Evolutionary conservation across 2,113 vertebrate species (phyloP), one percentile per base, ranked within the genome.

Genomic region (Leptosomus discolor): DNA sequence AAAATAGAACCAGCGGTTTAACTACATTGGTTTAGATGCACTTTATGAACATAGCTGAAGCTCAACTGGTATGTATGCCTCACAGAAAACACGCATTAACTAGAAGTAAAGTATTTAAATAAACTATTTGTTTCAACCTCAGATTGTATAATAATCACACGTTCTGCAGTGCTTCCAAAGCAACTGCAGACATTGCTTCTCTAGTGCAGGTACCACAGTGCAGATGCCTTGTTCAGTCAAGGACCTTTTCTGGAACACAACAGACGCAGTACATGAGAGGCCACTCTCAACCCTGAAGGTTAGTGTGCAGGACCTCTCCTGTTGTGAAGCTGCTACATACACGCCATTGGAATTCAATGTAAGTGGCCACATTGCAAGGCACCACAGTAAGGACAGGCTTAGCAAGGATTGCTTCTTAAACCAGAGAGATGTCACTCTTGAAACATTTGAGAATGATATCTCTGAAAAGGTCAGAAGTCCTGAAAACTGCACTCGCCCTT

Each of bases 121-220:
- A 43, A 43, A 54, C 45, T n/a, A n/a, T 48, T 73, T 37, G 2
- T 15, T 69, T 92, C 76, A 58, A 3, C 9, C 17, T 58, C 75
- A 27, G 43, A 9, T 30, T 29, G 4, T 64, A 45, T 22, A 27
- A 24, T 19, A 58, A 11, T 14, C 8, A 3, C 36, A 53, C 34
- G 21, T 24, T n/a, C 81, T 86, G 41, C 70, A 46, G 41, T 12
- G 3, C 24, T 19, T 56, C 69, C 80, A 73, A 11, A 82, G 32
- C 65, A 57, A 3, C 43, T 2, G 8, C 10, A 41, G 41, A 37
- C 32, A 15, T 20, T 15, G 27, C 39, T 80, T 50, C 39, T 56
- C 36, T 12, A 51, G 57, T 7, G 4, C 61, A 43, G 51, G 18
- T 13, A 60, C 0, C 0, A 3, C 63, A 76, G 74, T 0, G 0